Percentiles rank a stretch among this genome's conserved stretches.
Conservation (phyloP, 1,140 invertebrate genomes). For the Zaprionus capensis region DNA sequence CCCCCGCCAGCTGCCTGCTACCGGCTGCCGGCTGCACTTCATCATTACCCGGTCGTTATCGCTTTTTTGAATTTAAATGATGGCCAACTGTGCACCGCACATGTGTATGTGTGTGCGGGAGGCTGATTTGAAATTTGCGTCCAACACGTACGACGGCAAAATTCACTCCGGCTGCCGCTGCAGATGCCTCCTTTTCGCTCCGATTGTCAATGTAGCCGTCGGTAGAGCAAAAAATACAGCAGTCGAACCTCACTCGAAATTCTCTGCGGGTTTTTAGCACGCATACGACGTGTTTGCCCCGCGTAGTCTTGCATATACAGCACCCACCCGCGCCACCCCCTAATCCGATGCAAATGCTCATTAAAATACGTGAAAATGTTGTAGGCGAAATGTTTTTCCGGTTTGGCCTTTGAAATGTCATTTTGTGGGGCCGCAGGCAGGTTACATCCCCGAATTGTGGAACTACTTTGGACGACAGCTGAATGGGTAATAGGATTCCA, state of each 20-base stretch:
- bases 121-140: conserved; percentile 71
- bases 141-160: conserved; percentile 49
- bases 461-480: too few species aligned
- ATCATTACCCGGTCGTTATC: conserved; percentile 79
- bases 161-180: conserved; percentile 32
- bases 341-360: conserved; percentile 58
- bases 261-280: conserved; percentile 68
- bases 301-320: conserved; percentile 66
- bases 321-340: background rate
- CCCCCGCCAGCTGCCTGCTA: background rate
- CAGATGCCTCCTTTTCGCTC: conserved; percentile 29
- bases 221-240: conserved; percentile 22
- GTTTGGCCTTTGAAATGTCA: conserved; percentile 68
- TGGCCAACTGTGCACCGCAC: conserved; percentile 24
- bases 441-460: background rate
- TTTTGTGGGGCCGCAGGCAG: conserved; percentile 26
- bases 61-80: conserved; percentile 80
- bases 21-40: conserved; percentile 49
- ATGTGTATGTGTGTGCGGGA: background rate
- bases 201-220: conserved; percentile 64
- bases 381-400: conserved; percentile 67
- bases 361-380: conserved; percentile 71
- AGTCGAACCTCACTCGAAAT: conserved; percentile 53
- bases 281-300: conserved; percentile 66
- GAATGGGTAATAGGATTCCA: too few species aligned